Evolutionary conservation across 2,797 vertebrate species (phyloP), one percentile per base, ranked within the genome.

Genomic region (Neoniphon sammara): DNA sequence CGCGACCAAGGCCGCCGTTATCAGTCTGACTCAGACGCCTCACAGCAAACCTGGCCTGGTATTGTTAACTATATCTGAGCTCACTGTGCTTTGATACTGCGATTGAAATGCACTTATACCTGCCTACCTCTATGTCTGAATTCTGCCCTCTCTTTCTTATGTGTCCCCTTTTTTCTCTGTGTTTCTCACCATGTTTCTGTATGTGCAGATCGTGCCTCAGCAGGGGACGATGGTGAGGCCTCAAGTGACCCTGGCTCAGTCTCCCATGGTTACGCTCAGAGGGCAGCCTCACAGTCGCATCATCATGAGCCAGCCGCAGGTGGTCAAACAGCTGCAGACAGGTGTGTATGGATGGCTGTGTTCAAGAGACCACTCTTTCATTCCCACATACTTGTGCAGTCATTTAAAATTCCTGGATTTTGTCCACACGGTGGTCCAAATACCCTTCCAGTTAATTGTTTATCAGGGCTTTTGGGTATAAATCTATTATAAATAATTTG

Each of bases 11-110:
- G 93, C 95, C 34, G 95, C 97, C 0, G 95, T 96, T 49, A 95
- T 97, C 93, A 96, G 95, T 92, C 94, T 97, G 86, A 90, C 95
- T 2, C 97, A 97, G 87, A 91, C 94, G 0, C 93, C 95, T 75
- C 93, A 93, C 78, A 92, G 91, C 90, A 96, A 95, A 91, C 93
- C 94, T 64, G 94, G 90, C 72, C 91, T 95, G 96, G 96, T 97
- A 15, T 55, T 54, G 42, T 44, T 17, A 15, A 15, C 42, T 44
- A 44, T 17, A 44, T 12, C 36, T 39, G 36, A 39, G 9, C 8
- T 39, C 31, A 7, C 31, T 34, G 31, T 27, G 25, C 25, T 27
- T 34, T 34, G 5, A 34, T 34, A 34, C 31, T 47, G 46, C 17
- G n/a, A 10, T 30, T 42, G 12, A 9, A 12, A 44, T 56, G 27